Evolutionary conservation across 1,140 invertebrate genomes (phyloP), one percentile per base, ranked within the genome.

Genomic region (Dendrolimus punctatus): DNA sequence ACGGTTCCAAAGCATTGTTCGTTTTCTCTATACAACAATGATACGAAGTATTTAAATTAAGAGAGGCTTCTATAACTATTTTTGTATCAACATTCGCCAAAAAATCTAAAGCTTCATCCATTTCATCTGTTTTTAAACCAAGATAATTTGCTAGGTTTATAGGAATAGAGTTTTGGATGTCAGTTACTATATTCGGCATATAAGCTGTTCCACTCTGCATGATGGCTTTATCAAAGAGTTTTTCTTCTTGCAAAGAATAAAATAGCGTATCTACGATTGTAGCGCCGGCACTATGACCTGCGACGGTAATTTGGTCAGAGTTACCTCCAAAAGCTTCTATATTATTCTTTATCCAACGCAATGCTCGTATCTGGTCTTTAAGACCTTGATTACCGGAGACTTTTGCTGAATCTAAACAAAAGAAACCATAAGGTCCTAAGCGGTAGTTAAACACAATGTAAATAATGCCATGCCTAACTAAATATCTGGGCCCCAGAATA

Each of bases 361-460:
- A 49, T 6, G 48, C 48, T 49, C 10, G 39, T 9, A 40, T 9
- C 39, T 49, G 48, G 9, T 49, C 48, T 39, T 49, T 49, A 39
- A 9, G 23, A 6, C 48, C 55, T 39, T 71, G 54, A 8, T 66
- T 40, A 4, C 46, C 50, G 9, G 48, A 39, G 58, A 68, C 8
- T 92, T 89, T 39, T 40, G 87, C 73, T 9, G 88, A 89, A n/a
- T 90, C 89, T 6, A 89, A 90, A 59, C 92, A 92, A 37, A 95
- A 71, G 68, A 94, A 95, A 9, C 91, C 91, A 53, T 91, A 74
- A 0, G 88, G 73, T 6, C 91, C 91, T 9, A 93, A 66, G 42
- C 91, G 80, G 59, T 92, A 93, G 60, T 92, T 91, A 2, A 91
- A 59, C 0, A 88, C 87, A 1, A 92, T 90, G 0, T 91, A 68